A percentile compares a stretch with the other conserved stretches of the same genome.
phyloP scores from a whole-genome alignment of 2,113 vertebrate species.

The Centropus unirufus region DNA sequence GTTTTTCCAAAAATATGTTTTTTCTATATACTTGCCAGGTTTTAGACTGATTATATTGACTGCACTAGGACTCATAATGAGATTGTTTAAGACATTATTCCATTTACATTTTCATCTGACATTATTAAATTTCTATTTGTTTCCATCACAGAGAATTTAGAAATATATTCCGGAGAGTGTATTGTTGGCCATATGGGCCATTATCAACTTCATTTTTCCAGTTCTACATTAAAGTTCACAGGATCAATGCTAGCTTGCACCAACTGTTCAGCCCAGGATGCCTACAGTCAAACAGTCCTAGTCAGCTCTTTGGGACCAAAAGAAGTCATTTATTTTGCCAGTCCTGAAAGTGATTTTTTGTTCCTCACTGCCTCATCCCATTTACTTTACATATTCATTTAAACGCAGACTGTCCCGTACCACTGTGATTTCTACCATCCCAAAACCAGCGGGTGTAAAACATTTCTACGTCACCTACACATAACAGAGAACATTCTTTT shows the following conservation, averaged over 20 bases:
- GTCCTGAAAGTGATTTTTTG: not conserved
- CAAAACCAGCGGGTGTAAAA: not conserved
- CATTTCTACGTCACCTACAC: not conserved
- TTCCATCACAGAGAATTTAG: constrained; percentile 31
- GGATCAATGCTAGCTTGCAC: not conserved
- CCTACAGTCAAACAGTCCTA: not conserved
- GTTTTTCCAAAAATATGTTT: not conserved
- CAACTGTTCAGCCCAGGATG: not conserved
- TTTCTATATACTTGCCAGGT: not conserved
- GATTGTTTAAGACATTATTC: constrained; percentile 41
- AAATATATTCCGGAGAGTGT: not conserved
- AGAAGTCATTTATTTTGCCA: not conserved
- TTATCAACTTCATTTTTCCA: constrained; percentile 17
- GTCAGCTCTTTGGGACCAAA: not conserved
- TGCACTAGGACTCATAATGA: constrained; percentile 13
- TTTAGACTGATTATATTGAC: not conserved
- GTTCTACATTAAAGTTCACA: not conserved
- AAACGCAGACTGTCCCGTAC: not conserved
- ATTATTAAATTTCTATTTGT: constrained; percentile 58
- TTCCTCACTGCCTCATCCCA: not conserved
- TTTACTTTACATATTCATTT: not conserved
- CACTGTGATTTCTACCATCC: not conserved
- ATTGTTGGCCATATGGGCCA: not conserved
- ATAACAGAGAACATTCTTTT: not conserved
- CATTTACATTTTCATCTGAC: constrained; percentile 45